A percentile compares a stretch with the other conserved stretches of the same genome.
These are phyloP conservation scores for Hirundichthys speculiger DNA, from an alignment of 2,113 vertebrate genomes.

Conservation along the genomic window DNA sequence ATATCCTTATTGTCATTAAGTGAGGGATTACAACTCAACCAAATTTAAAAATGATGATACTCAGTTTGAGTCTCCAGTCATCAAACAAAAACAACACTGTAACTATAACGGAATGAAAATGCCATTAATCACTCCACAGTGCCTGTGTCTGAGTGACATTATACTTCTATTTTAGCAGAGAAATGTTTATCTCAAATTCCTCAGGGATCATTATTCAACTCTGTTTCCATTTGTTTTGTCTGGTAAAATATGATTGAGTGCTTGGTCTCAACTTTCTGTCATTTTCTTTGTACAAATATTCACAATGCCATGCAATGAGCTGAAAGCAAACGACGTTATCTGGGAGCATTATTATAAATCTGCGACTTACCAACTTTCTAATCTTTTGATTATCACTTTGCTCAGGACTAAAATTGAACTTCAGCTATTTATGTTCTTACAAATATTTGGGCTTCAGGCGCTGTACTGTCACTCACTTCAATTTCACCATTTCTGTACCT, in stretches of 20 bases:
- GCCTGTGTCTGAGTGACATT: constrained; percentile 26
- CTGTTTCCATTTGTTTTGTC: constrained; percentile 36
- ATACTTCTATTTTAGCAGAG: constrained; percentile 38
- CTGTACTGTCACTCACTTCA: constrained; percentile 27
- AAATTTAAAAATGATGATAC: constrained; percentile 39
- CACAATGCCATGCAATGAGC: no score
- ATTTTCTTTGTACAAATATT: neutral
- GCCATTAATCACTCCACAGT: constrained; percentile 45
- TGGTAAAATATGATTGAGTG: constrained; percentile 29
- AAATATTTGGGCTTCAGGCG: constrained; percentile 23
- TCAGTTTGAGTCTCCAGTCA: constrained; percentile 41
- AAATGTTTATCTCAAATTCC: constrained; percentile 25
- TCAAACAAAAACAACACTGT: constrained; percentile 37
- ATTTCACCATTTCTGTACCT: constrained; percentile 22
- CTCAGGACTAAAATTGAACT: constrained; percentile 1
- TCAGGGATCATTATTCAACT: constrained; percentile 34
- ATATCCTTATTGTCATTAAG: constrained; percentile 18
- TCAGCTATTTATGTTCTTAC: neutral
- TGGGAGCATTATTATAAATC: no score
- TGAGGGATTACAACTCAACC: neutral
- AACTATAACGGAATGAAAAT: constrained; percentile 50
- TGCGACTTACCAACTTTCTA: no score
- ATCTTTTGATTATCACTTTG: constrained; percentile 18
- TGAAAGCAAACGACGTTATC: no score
- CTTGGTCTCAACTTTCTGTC: neutral